Evolutionary conservation across 2,797 vertebrate species (phyloP).

Genomic region (Naso thynnoides): DNA sequence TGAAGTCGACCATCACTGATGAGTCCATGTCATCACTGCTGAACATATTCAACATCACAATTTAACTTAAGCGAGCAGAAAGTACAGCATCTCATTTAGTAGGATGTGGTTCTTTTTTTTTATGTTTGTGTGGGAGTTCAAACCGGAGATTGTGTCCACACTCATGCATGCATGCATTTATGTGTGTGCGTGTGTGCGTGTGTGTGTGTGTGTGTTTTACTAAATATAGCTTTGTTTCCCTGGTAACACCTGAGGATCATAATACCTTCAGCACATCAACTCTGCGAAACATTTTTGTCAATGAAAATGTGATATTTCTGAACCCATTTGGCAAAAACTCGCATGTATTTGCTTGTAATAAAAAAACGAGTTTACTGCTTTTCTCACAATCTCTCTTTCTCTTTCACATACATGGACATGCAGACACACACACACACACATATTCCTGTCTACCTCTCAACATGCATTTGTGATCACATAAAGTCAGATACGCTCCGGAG

Average conservation of each 20-base stretch:
- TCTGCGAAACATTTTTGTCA: constrained; percentile 38
- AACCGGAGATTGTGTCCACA: constrained; percentile 38
- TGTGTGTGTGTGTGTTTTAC: constrained; percentile 48
- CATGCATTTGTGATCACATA: constrained; percentile 77
- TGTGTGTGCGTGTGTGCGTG: constrained; percentile 22
- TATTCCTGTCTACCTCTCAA: constrained; percentile 54
- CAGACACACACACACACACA: background rate
- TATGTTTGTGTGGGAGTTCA: constrained; percentile 40
- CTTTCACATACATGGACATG: background rate
- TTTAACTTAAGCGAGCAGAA: background rate
- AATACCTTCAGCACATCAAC: constrained; percentile 48
- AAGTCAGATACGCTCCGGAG: constrained; percentile 66
- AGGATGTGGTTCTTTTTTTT: constrained; percentile 26
- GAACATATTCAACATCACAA: constrained; percentile 11
- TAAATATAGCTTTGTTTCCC: constrained; percentile 77
- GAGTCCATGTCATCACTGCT: background rate
- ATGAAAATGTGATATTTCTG: constrained; percentile 36
- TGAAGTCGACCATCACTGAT: background rate
- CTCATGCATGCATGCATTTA: constrained; percentile 29
- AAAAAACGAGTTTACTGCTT: background rate
- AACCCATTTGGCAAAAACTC: constrained; percentile 42
- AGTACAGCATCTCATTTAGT: constrained; percentile 18
- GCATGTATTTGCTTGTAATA: background rate
- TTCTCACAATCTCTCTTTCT: background rate
- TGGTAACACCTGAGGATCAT: constrained; percentile 75